These are phyloP conservation scores for Galleria mellonella DNA, from an alignment of 1,140 invertebrate species.

Conservation along the genomic window DNA sequence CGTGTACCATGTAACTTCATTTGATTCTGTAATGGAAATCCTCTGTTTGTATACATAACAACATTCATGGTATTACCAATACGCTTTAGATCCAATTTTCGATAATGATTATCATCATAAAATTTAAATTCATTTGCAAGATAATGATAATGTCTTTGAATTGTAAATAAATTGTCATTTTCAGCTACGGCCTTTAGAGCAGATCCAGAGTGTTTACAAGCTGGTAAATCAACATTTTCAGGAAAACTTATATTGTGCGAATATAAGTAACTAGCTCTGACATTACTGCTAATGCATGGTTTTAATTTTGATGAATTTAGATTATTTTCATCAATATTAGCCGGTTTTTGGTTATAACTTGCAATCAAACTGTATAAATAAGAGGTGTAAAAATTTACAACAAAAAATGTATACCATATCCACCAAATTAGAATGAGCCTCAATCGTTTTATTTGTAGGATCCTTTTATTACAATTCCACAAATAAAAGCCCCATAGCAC, in stretches of 20 bases:
- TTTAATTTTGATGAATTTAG: slow-evolving; percentile 21
- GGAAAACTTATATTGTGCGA: slow-evolving; percentile 15
- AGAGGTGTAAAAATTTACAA: slow-evolving; percentile 12
- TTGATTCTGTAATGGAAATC: slow-evolving; percentile 19
- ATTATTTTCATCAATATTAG: slow-evolving; percentile 2
- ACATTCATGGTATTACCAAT: background rate
- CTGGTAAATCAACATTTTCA: background rate
- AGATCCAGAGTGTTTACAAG: slow-evolving; percentile 2
- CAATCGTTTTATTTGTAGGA: slow-evolving; percentile 1
- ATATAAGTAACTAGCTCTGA: slow-evolving; percentile 18
- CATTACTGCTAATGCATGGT: slow-evolving; percentile 28
- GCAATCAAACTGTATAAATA: slow-evolving; percentile 9
- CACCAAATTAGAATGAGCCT: slow-evolving; percentile 8
- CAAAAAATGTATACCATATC: slow-evolving; percentile 16
- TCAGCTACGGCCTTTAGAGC: slow-evolving; percentile 24
- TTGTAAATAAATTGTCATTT: slow-evolving; percentile 20
- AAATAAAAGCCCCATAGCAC: slow-evolving; percentile 8
- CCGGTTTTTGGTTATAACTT: background rate
- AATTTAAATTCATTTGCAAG: slow-evolving; percentile 23
- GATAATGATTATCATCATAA: slow-evolving; percentile 23
- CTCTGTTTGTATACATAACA: slow-evolving; percentile 18
- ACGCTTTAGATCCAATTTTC: slow-evolving; percentile 15
- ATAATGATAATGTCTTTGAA: slow-evolving; percentile 29
- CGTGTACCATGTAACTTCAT: slow-evolving; percentile 15
- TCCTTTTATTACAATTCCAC: background rate